Base-by-base conservation (phyloP, 1,140 invertebrate genomes). In the Trialeurodes vaporariorum region DNA sequence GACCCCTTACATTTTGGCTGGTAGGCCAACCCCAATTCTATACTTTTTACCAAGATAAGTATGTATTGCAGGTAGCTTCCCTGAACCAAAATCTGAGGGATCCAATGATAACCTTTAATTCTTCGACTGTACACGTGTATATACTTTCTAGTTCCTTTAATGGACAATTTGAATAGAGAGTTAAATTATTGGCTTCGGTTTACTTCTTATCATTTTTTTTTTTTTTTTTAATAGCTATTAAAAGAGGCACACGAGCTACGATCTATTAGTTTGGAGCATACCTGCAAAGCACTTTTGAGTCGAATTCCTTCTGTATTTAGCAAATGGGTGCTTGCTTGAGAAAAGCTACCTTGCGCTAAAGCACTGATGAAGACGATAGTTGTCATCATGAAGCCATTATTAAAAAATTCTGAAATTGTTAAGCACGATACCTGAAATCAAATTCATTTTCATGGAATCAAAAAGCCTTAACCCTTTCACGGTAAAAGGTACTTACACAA, bases 281-380 rank as follows among this genome's bases (percentile, higher is more conserved):
- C 86, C 81, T 93, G 91, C 70, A 94, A 79, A 64, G 90, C 87
- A 59, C 85, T 86, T 79, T 90, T 89, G 61, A 92, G 81, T 73
- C 88, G 83, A 66, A 75, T 90, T 64, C 90, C 91, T 79, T 91
- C 88, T 65, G 90, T 84, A 67, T 88, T 90, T 13, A 92, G 83
- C 59, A 93, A 79, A 77, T 91, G 91, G 67, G 90, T 90, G 21
- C 90, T 91, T 66, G 87, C 85, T 80, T 94, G 91, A n/a, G 90
- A 90, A 63, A 93, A 81, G 26, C 87, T 86, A 69, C 87, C 88
- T 79, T 94, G 91, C 23, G 87, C 78, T 49, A 93, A 74, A 11
- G 86, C 82, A n/a, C 86, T 82, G 17, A 92, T 65, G 24, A 93
- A 84, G 49, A 92, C 82, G 17, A 91, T 75, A 62, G 86, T 76